Base-by-base conservation (phyloP, 2,888 invertebrate species). In the Craniophora ligustri region DNA sequence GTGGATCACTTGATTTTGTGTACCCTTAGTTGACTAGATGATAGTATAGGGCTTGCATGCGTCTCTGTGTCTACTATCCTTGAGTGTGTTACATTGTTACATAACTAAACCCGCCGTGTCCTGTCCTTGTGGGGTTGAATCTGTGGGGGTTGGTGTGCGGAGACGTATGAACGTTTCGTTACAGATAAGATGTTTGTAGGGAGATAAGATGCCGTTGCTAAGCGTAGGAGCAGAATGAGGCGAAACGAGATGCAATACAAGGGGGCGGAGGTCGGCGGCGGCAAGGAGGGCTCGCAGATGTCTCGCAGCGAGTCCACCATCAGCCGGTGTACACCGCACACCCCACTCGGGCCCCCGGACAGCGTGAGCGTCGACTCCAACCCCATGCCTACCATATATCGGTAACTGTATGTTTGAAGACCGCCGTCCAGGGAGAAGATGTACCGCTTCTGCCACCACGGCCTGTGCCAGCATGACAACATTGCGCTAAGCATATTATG, bases 361-460 rank as follows among this genome's bases (percentile, higher is more conserved):
- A 97, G 96, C 95, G 96, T 95, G 88, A 96, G 97, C 94, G 97
- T 97, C 88, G 97, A 97, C 94, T 97, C 97, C 89, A 97, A 96
- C 93, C 96, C 97, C 88, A 96, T 97, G 91, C 96, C 96, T 76
- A 97, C 97, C 77, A 97, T 97, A 92, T 97, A 97, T 95, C 97
- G 97, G 97, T 97, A 96, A 93, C 89, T 84, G 82, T 82, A 80
- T 72, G 72, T 57, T 67, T 72, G 73, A 74, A 72, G 74, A 68
- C 61, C 72, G 70, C 77, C 76, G 70, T 49, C 68, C 60, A 67
- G 81, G 83, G 86, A 84, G 87, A 87, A 89, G 84, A 87, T 83
- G 76, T 85, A 82, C 47, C 60, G 61, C 55, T 51, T 51, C 48
- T 31, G 45, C 41, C 48, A 14, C 31, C 53, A 42, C 39, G 19